phyloP scores from a whole-genome alignment of 2,797 vertebrate species.

The Manis crassicaudata region DNA sequence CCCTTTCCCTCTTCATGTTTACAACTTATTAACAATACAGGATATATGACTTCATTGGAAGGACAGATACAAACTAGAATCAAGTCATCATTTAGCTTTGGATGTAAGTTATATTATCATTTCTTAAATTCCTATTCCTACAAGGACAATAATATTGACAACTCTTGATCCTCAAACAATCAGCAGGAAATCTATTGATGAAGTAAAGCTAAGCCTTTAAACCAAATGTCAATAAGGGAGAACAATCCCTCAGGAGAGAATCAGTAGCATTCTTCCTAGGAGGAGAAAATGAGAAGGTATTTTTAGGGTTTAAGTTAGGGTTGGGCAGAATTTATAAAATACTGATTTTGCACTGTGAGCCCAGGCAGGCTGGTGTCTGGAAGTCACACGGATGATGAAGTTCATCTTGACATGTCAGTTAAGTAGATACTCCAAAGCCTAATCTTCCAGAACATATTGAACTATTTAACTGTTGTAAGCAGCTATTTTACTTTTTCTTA shows the following conservation, averaged over 20 bases:
- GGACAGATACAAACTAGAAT: not conserved
- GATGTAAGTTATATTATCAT: not conserved
- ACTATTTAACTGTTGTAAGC: not conserved
- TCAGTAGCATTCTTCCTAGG: not conserved
- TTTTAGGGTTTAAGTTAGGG: not conserved
- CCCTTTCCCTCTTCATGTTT: not conserved
- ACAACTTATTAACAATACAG: not conserved
- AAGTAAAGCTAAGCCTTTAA: not conserved
- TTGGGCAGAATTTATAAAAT: not conserved
- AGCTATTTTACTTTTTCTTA: not conserved
- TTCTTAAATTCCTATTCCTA: not conserved
- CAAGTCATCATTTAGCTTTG: not conserved
- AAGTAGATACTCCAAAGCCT: not conserved
- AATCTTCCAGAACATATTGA: not conserved
- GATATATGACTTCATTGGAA: not conserved
- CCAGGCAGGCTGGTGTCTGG: not conserved
- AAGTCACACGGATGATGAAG: not conserved
- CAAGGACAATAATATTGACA: not conserved
- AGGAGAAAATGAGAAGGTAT: not conserved
- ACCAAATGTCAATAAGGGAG: not conserved
- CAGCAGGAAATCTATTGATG: not conserved
- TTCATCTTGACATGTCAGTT: not conserved
- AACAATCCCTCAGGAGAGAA: not conserved
- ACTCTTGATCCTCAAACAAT: not conserved
- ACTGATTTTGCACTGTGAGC: not conserved